Evolutionary conservation across 23 tunicate genomes (phyloP).

Genomic region (Styela plicata): DNA sequence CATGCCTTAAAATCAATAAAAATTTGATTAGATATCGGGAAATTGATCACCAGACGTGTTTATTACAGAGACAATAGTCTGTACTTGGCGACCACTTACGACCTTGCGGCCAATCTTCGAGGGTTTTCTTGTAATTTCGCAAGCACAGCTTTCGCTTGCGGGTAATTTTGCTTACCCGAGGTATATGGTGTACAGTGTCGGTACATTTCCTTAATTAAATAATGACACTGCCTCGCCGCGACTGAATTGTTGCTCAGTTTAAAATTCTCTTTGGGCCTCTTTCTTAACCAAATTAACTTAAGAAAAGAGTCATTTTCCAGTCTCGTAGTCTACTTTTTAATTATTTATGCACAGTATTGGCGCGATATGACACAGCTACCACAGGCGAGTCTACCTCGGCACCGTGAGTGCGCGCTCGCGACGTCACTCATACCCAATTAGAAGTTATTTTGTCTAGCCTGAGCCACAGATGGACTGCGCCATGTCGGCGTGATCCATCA

Average conservation of each 20-base stretch:
- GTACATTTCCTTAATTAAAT: neutral
- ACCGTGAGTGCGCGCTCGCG: too few species aligned
- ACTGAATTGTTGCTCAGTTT: neutral
- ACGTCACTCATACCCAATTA: too few species aligned
- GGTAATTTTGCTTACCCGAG: too few species aligned
- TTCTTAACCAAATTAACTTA: neutral
- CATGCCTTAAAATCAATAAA: constrained; percentile 16
- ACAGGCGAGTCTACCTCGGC: too few species aligned
- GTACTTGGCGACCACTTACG: neutral
- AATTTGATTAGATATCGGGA: neutral
- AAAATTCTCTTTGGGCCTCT: neutral
- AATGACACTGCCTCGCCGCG: neutral
- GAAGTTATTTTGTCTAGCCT: too few species aligned
- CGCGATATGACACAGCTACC: neutral
- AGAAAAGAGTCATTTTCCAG: neutral
- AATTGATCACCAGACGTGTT: neutral
- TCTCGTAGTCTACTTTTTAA: neutral
- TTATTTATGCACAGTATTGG: neutral
- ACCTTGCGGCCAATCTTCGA: neutral
- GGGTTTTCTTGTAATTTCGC: too few species aligned
- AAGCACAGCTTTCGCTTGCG: too few species aligned
- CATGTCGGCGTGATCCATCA: too few species aligned
- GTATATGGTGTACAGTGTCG: neutral
- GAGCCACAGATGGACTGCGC: too few species aligned
- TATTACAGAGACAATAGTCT: neutral